Evolutionary conservation across 1,140 invertebrate species (phyloP), one percentile per base, ranked within the genome.

Genomic region (Hestina assimilis): DNA sequence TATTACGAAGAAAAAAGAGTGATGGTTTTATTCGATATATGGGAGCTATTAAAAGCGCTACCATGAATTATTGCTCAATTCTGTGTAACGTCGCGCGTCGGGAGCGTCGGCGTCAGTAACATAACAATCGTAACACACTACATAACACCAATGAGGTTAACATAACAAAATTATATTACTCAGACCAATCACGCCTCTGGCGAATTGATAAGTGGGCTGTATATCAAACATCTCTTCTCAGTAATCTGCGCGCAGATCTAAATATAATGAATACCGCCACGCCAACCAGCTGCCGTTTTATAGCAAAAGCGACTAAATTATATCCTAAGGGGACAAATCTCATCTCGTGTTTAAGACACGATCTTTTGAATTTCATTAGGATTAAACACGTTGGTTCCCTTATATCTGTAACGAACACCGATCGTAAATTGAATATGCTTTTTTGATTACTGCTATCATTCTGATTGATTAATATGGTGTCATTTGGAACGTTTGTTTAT

Each of bases 151-250:
- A 68, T 58, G 45, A 58, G 48, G 52, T 63, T 51, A 63, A 28
- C 48, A 51, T 67, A 71, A 66, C 66, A 75, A 75, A 72, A 77
- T 71, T 71, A 74, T 79, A 77, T 69, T 69, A 61, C 69, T 47
- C n/a, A 50, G 47, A 46, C 56, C 45, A 51, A 56, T 65, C 50
- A 43, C 56, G 72, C 80, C 75, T 63, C 63, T 57, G 71, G 79
- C 75, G 47, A 75, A 76, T 74, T 81, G 79, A 82, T 86, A 83
- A 80, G 75, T 78, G 72, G 75, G 52, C 66, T 76, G 73, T 77
- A 82, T 83, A 83, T 83, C 76, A 82, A 82, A 80, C 74, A 83
- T 84, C 80, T 79, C 70, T 78, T 83, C 72, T 53, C 43, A 43
- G 72, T 79, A 82, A 83, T 83, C 80, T 71, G 53, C 51, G 57